phyloP scores from a whole-genome alignment of 2,888 invertebrate species.

The Cenopis cana region DNA sequence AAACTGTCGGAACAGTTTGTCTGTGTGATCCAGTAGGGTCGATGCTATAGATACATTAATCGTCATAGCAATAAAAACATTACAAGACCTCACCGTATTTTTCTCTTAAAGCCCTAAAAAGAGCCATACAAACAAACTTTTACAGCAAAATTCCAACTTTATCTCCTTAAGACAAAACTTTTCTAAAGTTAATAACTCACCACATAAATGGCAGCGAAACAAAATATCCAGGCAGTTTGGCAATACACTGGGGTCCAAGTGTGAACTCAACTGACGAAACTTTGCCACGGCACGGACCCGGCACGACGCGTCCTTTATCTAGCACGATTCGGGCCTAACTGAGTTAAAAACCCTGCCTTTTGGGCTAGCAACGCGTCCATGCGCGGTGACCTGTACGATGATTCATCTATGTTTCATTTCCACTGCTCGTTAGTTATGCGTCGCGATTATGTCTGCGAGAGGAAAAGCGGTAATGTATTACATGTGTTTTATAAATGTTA shows the following conservation, averaged over 20 bases:
- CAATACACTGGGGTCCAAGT: constrained; percentile 23
- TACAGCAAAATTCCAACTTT: background rate
- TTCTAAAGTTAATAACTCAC: constrained; percentile 27
- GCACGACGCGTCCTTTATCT: constrained; percentile 55
- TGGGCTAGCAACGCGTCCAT: constrained; percentile 59
- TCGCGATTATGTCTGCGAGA: background rate
- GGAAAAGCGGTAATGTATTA: constrained; percentile 1
- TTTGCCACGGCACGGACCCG: constrained; percentile 51
- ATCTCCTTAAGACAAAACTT: background rate
- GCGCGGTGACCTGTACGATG: constrained; percentile 57
- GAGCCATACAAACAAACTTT: background rate
- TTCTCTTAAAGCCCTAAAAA: background rate
- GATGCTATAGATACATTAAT: too few species aligned
- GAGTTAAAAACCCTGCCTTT: constrained; percentile 60
- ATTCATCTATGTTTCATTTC: background rate
- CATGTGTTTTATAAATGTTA: background rate
- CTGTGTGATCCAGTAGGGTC: too few species aligned
- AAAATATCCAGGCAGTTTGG: constrained; percentile 36
- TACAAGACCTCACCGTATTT: background rate
- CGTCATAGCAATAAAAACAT: background rate
- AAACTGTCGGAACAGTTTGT: too few species aligned
- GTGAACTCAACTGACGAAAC: constrained; percentile 59
- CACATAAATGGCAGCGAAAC: background rate
- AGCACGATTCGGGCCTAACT: constrained; percentile 61
- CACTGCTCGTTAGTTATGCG: background rate